Conservation (phyloP, 2,113 vertebrate species). For the Cinclus mexicanus region DNA sequence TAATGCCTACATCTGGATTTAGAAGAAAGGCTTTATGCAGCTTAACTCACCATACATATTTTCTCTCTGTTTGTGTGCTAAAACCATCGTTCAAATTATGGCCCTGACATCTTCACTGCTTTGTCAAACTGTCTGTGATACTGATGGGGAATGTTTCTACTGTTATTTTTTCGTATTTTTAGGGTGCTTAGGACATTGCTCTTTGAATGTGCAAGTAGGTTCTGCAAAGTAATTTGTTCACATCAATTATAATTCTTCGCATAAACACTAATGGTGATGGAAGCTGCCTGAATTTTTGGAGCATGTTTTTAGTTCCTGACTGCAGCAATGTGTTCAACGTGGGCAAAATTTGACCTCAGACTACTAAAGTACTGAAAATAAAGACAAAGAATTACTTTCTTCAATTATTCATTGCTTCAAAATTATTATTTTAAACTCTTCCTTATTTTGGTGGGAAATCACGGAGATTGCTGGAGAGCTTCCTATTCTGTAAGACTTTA, state of each 20-base stretch:
- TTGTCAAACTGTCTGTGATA: slow-evolving; percentile 45
- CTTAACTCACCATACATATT: slow-evolving; percentile 66
- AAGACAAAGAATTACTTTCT: neutral
- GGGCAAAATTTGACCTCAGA: slow-evolving; percentile 38
- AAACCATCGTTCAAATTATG: slow-evolving; percentile 48
- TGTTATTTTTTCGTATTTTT: slow-evolving; percentile 52
- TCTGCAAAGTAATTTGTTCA: slow-evolving; percentile 32
- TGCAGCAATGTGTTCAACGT: neutral
- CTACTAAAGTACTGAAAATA: neutral
- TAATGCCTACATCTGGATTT: slow-evolving; percentile 76
- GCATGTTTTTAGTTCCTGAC: slow-evolving; percentile 3
- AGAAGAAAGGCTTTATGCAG: slow-evolving; percentile 71
- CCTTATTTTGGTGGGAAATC: neutral
- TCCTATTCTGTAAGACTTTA: neutral
- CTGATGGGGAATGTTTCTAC: slow-evolving; percentile 20
- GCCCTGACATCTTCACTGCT: slow-evolving; percentile 19
- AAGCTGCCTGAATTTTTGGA: slow-evolving; percentile 3
- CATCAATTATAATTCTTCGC: slow-evolving; percentile 40
- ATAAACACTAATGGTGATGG: slow-evolving; percentile 27
- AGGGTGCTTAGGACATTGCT: neutral
- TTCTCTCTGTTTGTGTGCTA: slow-evolving; percentile 61
- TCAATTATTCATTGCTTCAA: slow-evolving; percentile 6
- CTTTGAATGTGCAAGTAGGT: slow-evolving; percentile 42
- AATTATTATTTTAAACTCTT: neutral
- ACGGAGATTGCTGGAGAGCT: neutral